Evolutionary conservation across 1,140 invertebrate species (phyloP), one percentile per base, ranked within the genome.

Genomic region (Ostrea edulis): DNA sequence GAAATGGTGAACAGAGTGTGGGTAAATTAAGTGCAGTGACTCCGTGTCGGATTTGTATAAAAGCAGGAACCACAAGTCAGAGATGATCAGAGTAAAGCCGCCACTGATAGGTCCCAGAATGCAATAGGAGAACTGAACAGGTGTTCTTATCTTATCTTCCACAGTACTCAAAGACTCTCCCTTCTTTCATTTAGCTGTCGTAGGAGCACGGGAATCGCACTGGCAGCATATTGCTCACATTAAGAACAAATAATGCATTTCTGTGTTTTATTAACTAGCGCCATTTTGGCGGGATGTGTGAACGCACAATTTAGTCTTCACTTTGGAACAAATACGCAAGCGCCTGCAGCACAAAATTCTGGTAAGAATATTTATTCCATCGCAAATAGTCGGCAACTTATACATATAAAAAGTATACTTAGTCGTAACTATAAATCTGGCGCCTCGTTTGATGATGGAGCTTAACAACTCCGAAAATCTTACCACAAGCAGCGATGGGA

Each of bases 281-380:
- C 68, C 68, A 77, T 77, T 35, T 77, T 77, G 68, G 68, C 68
- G 68, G 68, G 68, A 77, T 77, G 68, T 77, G 68, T 77, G 25
- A 77, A 77, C 25, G 68, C 68, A 77, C 68, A 77, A 35, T 77
- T 77, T 77, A 77, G 68, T 77, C 68, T 77, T 77, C 68, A 77
- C 14, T 77, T 77, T 77, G 68, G 68, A 77, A 77, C 68, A 77
- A 77, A 77, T 77, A 11, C 68, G n/a, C 65, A n/a, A 29, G 65
- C 65, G 68, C 68, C 68, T 62, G 55, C 17, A 25, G 68, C 25
- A 25, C 68, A 77, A 77, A 77, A 29, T 35, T 77, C 68, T 77
- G 68, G 68, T 77, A 77, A 77, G 68, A 77, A 77, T 77, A 77
- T 14, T 77, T 25, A 25, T 77, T 77, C 29, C 68, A 77, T 29